Base-by-base conservation (phyloP, 2,113 vertebrate genomes). In the Heterochromis multidens region DNA sequence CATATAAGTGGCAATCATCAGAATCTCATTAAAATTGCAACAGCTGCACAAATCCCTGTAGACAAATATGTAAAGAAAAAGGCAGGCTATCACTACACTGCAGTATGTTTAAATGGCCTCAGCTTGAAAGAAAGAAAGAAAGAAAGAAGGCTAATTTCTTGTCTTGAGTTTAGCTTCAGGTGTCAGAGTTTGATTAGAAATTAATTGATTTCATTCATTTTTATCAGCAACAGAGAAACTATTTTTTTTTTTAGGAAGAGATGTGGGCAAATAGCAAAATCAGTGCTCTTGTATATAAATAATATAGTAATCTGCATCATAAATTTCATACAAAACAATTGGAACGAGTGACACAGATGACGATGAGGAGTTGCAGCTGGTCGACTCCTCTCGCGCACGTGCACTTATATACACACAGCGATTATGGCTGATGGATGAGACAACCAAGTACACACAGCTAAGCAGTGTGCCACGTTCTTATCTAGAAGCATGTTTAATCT, bases 1-100 rank as follows among this genome's bases (percentile, higher is more conserved):
- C 81, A 65, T 80, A 87, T 12, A 63, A 82, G 67, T 40, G 60
- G 67, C 17, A 5, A 82, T 61, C 82, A 72, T 4, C 61, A 82
- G 76, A 61, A 62, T 87, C 57, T 83, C 80, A 81, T 87, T 81
- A 86, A 82, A 85, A 54, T 7, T 0, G 1, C 46, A 62, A 37
- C 84, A 81, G 83, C 83, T 79, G 52, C 70, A 54, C 81, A 74
- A 46, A 31, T 21, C 19, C 6, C 46, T 33, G 59, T 56, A 62
- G 33, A 65, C 58, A 87, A 9, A 77, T 80, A 62, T 29, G 31
- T 43, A 63, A 70, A 25, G 81, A 23, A 52, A 74, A 21, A 52
- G 43, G 17, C 46, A 74, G 46, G 0, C 6, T 31, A 27, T 27
- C 11, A 52, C 43, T 13, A 54, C 21, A 74, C 17, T 31, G 17